Evolutionary conservation across 2,888 invertebrate genomes (phyloP).

Genomic region (Podotricha telesiphe): DNA sequence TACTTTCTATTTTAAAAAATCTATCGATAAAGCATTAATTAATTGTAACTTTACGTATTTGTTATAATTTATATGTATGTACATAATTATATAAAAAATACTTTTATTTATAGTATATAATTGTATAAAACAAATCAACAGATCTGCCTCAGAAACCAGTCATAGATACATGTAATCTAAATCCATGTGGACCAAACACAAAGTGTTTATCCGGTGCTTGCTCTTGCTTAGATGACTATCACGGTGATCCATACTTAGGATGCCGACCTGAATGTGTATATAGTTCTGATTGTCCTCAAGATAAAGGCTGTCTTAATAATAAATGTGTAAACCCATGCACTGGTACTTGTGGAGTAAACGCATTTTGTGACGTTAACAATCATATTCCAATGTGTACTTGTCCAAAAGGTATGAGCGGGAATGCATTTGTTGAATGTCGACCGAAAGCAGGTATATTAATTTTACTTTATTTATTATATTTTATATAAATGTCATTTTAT

Average conservation of each 20-base stretch:
- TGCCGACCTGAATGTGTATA: constrained; percentile 89
- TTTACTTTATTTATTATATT: neutral
- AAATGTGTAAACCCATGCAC: constrained; percentile 89
- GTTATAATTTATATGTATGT: no score
- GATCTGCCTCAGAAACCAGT: constrained; percentile 51
- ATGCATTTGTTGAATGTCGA: constrained; percentile 86
- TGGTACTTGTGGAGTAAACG: constrained; percentile 88
- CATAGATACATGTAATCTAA: constrained; percentile 84
- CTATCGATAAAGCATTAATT: no score
- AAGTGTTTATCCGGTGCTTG: constrained; percentile 83
- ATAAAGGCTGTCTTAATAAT: constrained; percentile 86
- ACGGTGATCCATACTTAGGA: constrained; percentile 87
- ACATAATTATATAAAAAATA: no score
- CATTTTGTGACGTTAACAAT: constrained; percentile 88
- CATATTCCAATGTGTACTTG: constrained; percentile 89
- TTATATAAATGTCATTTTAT: neutral
- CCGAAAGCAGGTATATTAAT: constrained; percentile 74
- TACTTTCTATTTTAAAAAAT: no score
- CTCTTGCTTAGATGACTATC: constrained; percentile 84
- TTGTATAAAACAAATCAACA: constrained; percentile 41
- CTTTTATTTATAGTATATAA: no score
- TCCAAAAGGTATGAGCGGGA: constrained; percentile 86
- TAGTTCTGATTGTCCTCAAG: constrained; percentile 86
- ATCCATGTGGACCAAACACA: constrained; percentile 86
- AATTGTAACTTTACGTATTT: no score